Base-by-base conservation (phyloP, 2,888 invertebrate genomes). In the Cephus nigrinus region DNA sequence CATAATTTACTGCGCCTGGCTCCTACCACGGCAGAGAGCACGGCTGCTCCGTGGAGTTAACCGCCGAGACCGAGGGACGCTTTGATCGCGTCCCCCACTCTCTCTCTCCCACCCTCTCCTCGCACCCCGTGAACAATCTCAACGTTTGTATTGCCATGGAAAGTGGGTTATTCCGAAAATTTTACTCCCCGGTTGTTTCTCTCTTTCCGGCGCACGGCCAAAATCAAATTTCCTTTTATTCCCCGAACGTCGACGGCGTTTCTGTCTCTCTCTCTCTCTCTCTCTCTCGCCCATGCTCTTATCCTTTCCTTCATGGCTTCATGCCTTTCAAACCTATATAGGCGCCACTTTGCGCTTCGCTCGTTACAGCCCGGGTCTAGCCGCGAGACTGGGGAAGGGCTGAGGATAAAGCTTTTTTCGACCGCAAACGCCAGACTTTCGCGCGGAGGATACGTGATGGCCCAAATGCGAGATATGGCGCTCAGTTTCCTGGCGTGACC, bases 1-100 rank as follows among this genome's bases (percentile, higher is more conserved):
- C 87, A 89, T 90, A 89, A 90, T 90, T 90, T 88, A 90, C 86
- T 84, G 80, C 83, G 80, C 79, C 77, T 82, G 81, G 80, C 73
- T 36, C 73, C 73, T 36, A 35, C 73, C 73, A 34, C 73, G 33
- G 73, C 73, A 80, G 74, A 83, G 79, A 83, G 84, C 84, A 79
- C 85, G 76, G 68, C 75, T 80, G 80, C 79, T 74, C 79, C 78
- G 75, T 82, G 80, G 80, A 85, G 82, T 87, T 84, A 84, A 85
- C 86, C 85, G 77, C 81, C 80, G 80, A 82, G 81, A 81, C 81
- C 78, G 71, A 80, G 82, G 81, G 68, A 82, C 82, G 83, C 86
- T 87, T 86, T 86, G 86, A 86, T 86, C 84, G 85, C 79, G 80
- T n/a, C 40, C 31, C 73, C 55, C 68, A 75, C 33, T 33, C 34